Evolutionary conservation across 2,797 vertebrate species (phyloP), one percentile per base, ranked within the genome.

Genomic region (Gymnodraco acuticeps): DNA sequence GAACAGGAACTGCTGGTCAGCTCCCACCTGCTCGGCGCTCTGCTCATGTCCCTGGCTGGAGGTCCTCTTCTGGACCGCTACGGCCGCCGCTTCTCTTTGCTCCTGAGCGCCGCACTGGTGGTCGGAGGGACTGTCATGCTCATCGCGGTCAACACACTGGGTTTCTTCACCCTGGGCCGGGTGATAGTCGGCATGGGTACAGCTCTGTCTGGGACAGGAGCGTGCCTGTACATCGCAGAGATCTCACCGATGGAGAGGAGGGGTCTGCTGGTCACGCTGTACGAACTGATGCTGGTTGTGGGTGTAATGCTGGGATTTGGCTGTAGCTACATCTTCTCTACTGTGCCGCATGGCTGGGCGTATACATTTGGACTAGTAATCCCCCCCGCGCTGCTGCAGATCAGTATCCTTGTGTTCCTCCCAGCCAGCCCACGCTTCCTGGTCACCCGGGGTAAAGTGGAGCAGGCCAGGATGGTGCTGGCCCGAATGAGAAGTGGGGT

Each of bases 241-340:
- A 98, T 99, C 13, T 97, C 97, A 0, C 97, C 98, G 0, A 93
- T 95, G 50, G 91, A 97, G 77, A 94, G 96, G 91, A 94, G 98
- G 86, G 98, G 98, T 17, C 93, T 97, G 69, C 95, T 99, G 0
- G 97, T 99, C 38, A 98, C 97, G 0, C 80, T 99, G 68, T 98
- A 97, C 11, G 98, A 99, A 89, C 90, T 99, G 64, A 98, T 98
- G 98, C 92, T 98, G 77, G 98, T 99, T 14, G 86, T 92, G 0
- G 98, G 98, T 15, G 96, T 99, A n/a, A 96, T 99, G 80, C 89
- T 96, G 60, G 97, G 97, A 75, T 99, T 99, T 52, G 92, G 97
- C 88, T 95, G 96, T 65, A 98, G 98, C 77, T 99, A 97, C 1
- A 94, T 90, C 0, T 98, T 99, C 64, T 92, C 97, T 54, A 90